phyloP scores from a whole-genome alignment of 2,113 vertebrate species.

The Antigone vipio region DNA sequence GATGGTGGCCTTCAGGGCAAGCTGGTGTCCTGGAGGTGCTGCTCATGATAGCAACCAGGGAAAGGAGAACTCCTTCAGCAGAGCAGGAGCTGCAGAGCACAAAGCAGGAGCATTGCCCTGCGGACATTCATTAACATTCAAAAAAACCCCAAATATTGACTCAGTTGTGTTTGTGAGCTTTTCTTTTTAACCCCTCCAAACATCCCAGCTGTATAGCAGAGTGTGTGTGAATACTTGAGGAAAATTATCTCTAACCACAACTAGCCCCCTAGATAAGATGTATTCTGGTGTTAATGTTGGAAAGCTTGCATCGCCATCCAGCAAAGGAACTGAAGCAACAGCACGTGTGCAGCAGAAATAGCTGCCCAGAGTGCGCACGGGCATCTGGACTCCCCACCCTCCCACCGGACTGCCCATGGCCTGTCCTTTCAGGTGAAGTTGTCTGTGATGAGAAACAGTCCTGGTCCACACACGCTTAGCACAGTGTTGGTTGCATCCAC shows the following conservation, averaged over 20 bases:
- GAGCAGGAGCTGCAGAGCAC: neutral
- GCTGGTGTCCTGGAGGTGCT: neutral
- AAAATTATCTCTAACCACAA: neutral
- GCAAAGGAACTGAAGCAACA: neutral
- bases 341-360: accelerated
- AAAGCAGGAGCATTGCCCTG: neutral
- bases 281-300: neutral
- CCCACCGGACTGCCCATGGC: accelerated
- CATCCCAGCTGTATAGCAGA: conserved; percentile 21
- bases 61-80: neutral
- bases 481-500: neutral
- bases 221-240: neutral
- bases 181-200: conserved; percentile 44
- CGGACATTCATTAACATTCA: neutral
- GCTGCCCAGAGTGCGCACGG: neutral
- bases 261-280: neutral
- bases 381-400: neutral
- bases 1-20: neutral
- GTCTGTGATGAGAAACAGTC: neutral
- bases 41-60: neutral
- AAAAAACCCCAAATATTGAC: conserved; percentile 17
- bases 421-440: neutral
- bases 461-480: neutral
- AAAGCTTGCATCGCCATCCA: neutral
- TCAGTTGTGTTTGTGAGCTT: neutral